Percentiles rank a stretch among this genome's conserved stretches.
These are phyloP conservation scores for Pseudopipra pipra DNA, from an alignment of 2,113 vertebrate species.

Conservation along the genomic window DNA sequence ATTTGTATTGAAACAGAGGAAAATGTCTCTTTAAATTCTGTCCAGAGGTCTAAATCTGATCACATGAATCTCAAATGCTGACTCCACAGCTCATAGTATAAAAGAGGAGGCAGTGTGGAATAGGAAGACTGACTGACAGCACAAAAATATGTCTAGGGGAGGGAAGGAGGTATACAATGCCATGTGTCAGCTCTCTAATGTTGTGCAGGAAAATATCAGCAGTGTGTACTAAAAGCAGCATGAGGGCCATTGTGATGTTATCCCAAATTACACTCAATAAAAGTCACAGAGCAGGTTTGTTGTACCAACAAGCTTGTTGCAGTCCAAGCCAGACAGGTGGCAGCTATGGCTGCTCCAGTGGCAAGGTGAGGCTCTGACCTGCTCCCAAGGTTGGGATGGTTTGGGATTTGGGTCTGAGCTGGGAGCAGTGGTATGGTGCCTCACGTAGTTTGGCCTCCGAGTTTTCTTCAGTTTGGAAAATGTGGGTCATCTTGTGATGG, in stretches of 20 bases:
- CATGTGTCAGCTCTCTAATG: background rate
- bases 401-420: background rate
- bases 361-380: background rate
- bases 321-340: background rate
- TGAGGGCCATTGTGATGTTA: background rate
- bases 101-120: background rate
- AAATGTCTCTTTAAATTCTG: background rate
- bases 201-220: background rate
- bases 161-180: accelerated
- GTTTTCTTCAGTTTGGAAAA: background rate
- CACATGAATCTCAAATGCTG: background rate
- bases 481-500: background rate
- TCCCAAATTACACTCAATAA: background rate
- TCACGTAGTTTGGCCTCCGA: background rate
- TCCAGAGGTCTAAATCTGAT: background rate
- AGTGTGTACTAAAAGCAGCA: background rate
- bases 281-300: background rate
- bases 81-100: background rate
- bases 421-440: no score
- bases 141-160: background rate
- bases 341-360: background rate
- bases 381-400: background rate
- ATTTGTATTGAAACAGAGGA: background rate
- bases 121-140: background rate
- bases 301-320: background rate